Base-by-base conservation (phyloP, 2,797 vertebrate species). In the Crocodylus rhombifer region DNA sequence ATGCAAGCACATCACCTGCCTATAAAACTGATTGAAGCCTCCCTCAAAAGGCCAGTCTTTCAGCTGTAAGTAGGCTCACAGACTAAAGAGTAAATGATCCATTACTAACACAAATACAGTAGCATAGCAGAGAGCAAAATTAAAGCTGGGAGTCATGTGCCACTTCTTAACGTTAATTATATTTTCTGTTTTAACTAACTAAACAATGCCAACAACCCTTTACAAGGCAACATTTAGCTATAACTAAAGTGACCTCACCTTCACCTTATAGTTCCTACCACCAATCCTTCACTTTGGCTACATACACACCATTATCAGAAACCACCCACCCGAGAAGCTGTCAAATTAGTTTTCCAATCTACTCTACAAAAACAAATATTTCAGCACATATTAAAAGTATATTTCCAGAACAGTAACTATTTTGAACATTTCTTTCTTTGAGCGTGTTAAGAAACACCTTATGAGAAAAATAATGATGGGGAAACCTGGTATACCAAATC, bases 341-440 rank as follows among this genome's bases (percentile, higher is more conserved):
- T 16, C 94, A 95, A 96, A 98, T 97, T 96, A 97, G 94, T 96
- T 96, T 97, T 96, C 88, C 77, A 93, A 97, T 93, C 92, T 97
- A 92, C 97, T 97, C 97, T 97, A 92, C 90, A 95, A 97, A 96
- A 95, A 96, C 26, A 89, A 91, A 96, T 96, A 96, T 95, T 97
- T 97, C 94, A 97, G 86, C 57, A 91, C 87, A 6, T 87, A 95
- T 28, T 63, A 92, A 94, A 86, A 96, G 96, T 96, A 91, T 17
- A 92, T 77, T 82, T 20, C 81, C 36, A 93, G 78, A 93, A 84
- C 87, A 97, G 95, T 91, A 80, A 92, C 88, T 77, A 93, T 95
- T 97, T 97, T 95, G 94, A 97, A 94, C 95, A 97, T 80, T 93
- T 94, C 86, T 90, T 95, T 87, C 77, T 82, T 96, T 96, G 94